Base-by-base conservation (phyloP, 2,113 vertebrate genomes). In the Oostethus manadensis region DNA sequence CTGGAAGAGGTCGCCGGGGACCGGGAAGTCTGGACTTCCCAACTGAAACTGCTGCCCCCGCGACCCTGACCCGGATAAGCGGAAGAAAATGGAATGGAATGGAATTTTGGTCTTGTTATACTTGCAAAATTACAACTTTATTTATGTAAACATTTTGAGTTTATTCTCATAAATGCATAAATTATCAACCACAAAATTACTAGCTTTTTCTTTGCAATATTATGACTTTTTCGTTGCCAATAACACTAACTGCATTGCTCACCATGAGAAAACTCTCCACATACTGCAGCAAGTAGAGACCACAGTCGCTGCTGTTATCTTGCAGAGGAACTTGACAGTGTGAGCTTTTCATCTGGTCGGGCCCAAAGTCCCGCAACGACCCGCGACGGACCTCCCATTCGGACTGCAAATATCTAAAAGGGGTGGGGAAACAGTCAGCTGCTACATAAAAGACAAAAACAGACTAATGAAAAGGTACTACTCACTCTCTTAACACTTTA, bases 231-330 rank as follows among this genome's bases (percentile, higher is more conserved):
- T 33, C 5, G 7, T 4, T 33, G 29, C 1, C 23, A 11, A 33
- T 22, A 10, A 23, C 33, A 16, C 10, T 7, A 29, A 33, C 8
- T 33, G 29, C 29, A 33, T 33, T 22, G 13, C 17, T 61, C 88
- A 98, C 96, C 94, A 96, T 89, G 29, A 97, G 85, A 83, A 98
- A 99, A 68, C 90, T 95, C 82, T 99, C 96, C 8, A 95, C 95
- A 45, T 99, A 99, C 4, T 99, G 96, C 43, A 99, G 84, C 65
- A 98, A 89, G 76, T 97, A 99, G 11, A 98, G 88, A 14, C 96
- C 96, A 70, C 96, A 99, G 76, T 99, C 96, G 62, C 93, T 99
- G 85, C 90, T 94, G 78, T 99, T 99, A 78, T 98, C 92, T 79
- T 98, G 96, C 61, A 96, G 94, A 51, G 95, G 96, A 63, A 99